Base-by-base conservation (phyloP, 2,797 vertebrate species). In the Lutjanus argentimaculatus region DNA sequence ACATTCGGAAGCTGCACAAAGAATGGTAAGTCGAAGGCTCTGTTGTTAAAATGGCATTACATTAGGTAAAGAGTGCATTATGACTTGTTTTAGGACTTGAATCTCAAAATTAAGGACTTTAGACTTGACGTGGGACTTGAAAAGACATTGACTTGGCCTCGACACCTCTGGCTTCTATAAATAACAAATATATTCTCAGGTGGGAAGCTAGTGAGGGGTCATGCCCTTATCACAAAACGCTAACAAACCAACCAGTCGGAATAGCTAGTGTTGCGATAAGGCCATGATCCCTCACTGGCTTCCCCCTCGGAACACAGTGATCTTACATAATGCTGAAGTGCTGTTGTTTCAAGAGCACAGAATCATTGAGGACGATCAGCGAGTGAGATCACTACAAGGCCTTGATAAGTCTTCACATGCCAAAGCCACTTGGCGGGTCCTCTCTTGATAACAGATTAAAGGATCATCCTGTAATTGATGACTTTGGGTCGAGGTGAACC, bases 401-500 rank as follows among this genome's bases (percentile, higher is more conserved):
- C 22, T 19, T 13, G 14, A 21, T 19, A 25, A 55, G 58, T 21
- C 13, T 72, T 46, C 82, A 82, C 51, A 30, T 72, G 80, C 30
- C 17, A 65, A 72, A 66, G 79, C 72, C 55, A 78, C 30, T 56
- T 70, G 79, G 11, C 72, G n/a, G 69, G 22, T 13, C 46, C 49
- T 70, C 53, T 68, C 49, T 70, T 43, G 63, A 51, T 69, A 62
- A 36, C 62, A 77, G 85, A 85, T 82, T 86, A 83, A 89, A 77
- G 66, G 85, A 81, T 91, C 61, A 85, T 53, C 43, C 64, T 74
- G 64, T 80, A 85, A 87, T 49, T 70, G 49, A 80, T 77, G 77
- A 82, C 68, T 53, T 9, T 59, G 19, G 16, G 66, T 40, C 42
- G 46, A 83, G 77, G 52, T 83, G 19, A 85, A 74, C 6, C 19